phyloP scores from a whole-genome alignment of 2,888 invertebrate species.

The Conops quadrifasciatus region DNA sequence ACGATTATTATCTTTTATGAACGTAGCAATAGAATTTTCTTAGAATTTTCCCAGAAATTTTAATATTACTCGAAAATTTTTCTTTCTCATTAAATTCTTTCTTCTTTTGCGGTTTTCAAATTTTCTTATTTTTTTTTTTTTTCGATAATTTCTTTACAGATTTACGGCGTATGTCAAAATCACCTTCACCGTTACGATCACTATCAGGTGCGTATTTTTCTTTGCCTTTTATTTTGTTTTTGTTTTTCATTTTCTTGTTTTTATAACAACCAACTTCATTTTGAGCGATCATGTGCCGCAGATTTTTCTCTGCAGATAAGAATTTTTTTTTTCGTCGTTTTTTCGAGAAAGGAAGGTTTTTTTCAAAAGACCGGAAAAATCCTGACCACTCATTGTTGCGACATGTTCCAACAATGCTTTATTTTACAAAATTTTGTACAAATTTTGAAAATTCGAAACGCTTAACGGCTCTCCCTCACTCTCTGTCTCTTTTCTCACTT shows the following conservation, averaged over 20 bases:
- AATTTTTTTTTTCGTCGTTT: neutral
- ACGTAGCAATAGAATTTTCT: too few species aligned
- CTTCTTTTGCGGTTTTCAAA: conserved; percentile 21
- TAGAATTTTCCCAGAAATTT: conserved; percentile 12
- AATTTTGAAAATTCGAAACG: conserved; percentile 12
- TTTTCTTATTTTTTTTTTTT: conserved; percentile 19
- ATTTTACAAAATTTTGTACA: neutral
- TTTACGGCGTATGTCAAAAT: conserved; percentile 63
- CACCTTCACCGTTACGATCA: conserved; percentile 62
- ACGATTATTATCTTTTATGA: too few species aligned
- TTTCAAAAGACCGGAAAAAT: conserved; percentile 2
- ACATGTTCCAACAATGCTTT: conserved; percentile 17
- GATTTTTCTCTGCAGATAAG: conserved; percentile 13
- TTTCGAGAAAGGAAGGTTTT: neutral
- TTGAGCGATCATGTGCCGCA: conserved; percentile 8
- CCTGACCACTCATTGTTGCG: conserved; percentile 27
- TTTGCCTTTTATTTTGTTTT: conserved; percentile 2
- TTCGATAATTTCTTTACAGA: conserved; percentile 30
- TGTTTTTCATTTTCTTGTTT: neutral
- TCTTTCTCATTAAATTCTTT: conserved; percentile 7
- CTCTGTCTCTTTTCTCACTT: neutral
- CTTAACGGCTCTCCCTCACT: conserved; percentile 1
- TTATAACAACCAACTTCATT: conserved; percentile 15
- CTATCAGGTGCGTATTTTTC: conserved; percentile 58
- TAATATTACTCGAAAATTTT: neutral